phyloP scores from a whole-genome alignment of 2,113 vertebrate genomes.

The Callaeas wilsoni region DNA sequence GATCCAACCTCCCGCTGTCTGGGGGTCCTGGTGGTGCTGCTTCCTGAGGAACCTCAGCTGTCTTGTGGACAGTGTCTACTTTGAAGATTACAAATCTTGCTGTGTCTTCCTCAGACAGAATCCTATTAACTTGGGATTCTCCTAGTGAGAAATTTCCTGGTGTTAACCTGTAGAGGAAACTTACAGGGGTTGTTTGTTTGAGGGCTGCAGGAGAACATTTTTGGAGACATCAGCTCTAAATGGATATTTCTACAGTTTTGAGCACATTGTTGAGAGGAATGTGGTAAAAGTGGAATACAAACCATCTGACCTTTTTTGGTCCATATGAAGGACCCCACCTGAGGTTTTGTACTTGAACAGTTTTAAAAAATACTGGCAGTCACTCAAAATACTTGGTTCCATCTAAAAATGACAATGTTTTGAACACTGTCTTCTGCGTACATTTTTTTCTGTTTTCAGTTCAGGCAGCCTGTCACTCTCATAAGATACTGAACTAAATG shows the following conservation, averaged over 20 bases:
- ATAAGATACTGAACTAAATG: background rate
- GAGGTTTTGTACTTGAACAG: background rate
- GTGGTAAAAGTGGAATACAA: background rate
- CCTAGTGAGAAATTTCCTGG: background rate
- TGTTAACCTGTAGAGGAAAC: background rate
- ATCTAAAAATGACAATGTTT: background rate
- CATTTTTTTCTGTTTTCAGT: background rate
- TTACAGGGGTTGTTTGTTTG: background rate
- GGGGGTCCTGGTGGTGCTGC: background rate
- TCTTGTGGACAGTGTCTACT: background rate
- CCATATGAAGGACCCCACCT: background rate
- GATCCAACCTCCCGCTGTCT: fast-evolving
- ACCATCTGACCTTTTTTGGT: background rate
- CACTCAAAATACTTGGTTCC: background rate
- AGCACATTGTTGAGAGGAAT: background rate
- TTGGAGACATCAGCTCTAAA: background rate
- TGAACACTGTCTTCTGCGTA: background rate
- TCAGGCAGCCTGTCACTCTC: background rate
- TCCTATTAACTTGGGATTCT: background rate
- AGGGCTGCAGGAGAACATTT: background rate
- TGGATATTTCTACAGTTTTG: background rate
- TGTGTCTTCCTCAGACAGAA: background rate
- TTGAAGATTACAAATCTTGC: background rate
- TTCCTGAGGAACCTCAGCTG: background rate
- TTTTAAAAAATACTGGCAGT: background rate